phyloP scores from a whole-genome alignment of 2,113 vertebrate species.

The Hyperopisus bebe region DNA sequence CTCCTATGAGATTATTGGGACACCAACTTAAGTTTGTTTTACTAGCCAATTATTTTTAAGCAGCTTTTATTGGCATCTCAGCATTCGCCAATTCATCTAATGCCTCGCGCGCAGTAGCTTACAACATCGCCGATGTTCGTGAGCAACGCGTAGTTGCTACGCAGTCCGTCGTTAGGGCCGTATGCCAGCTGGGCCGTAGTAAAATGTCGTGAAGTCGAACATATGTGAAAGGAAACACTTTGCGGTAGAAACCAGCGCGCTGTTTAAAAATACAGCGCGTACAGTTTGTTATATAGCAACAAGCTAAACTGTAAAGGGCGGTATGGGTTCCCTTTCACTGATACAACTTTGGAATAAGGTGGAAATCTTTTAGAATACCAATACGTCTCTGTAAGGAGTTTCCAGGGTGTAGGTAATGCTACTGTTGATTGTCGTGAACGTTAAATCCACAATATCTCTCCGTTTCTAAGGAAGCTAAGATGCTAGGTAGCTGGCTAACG shows the following conservation, averaged over 20 bases:
- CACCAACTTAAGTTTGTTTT: neutral
- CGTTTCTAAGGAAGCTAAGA: constrained; percentile 5
- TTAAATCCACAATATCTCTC: neutral
- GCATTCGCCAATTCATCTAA: neutral
- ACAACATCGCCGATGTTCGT: neutral
- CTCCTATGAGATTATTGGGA: neutral
- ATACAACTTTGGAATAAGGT: neutral
- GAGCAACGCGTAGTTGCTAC: neutral
- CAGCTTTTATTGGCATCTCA: neutral
- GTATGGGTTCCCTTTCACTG: neutral
- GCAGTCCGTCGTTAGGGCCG: neutral
- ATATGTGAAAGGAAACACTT: constrained; percentile 8
- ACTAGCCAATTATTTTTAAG: neutral
- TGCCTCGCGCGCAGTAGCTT: neutral
- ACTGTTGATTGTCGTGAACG: neutral
- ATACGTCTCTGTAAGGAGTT: neutral
- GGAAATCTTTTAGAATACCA: neutral
- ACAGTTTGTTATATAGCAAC: constrained; percentile 35
- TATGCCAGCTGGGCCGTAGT: neutral
- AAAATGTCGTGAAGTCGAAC: constrained; percentile 30
- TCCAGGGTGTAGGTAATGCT: neutral
- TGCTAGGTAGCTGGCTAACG: constrained; percentile 8
- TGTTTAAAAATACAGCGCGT: constrained; percentile 50
- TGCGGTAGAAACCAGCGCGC: constrained; percentile 55
- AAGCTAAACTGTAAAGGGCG: neutral